Percentiles rank a stretch among this genome's conserved stretches.
phyloP scores from a whole-genome alignment of 1,140 invertebrate genomes.

The Watersipora subatra region DNA sequence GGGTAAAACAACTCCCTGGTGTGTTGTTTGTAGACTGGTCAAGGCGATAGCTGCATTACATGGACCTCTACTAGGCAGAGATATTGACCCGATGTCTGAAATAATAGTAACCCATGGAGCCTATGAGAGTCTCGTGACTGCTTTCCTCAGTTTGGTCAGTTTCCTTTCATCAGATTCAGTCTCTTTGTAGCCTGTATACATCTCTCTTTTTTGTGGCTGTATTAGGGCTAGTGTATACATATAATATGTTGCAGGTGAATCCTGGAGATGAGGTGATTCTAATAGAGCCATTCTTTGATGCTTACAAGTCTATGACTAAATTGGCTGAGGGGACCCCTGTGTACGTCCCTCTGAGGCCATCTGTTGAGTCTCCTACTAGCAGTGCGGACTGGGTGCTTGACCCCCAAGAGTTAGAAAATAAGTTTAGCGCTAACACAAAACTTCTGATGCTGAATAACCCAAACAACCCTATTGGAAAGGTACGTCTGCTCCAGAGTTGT shows the following conservation, averaged over 20 bases:
- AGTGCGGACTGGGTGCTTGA: conserved; percentile 66
- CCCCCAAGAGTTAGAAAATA: conserved; percentile 54
- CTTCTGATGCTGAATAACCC: conserved; percentile 84
- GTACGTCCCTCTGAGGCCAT: conserved; percentile 70
- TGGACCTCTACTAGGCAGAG: conserved; percentile 55
- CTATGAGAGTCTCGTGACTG: conserved; percentile 61
- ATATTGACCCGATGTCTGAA: conserved; percentile 67
- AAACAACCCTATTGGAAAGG: conserved; percentile 81
- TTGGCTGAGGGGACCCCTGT: conserved; percentile 70
- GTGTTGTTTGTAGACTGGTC: conserved; percentile 54
- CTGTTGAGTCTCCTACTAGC: not conserved
- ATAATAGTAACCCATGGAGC: conserved; percentile 81
- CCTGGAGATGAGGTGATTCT: conserved; percentile 79
- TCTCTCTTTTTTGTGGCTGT: too few species aligned
- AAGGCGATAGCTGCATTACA: conserved; percentile 72
- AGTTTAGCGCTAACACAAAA: conserved; percentile 78
- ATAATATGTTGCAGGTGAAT: conserved; percentile 32
- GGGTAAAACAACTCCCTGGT: too few species aligned
- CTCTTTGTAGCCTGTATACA: too few species aligned
- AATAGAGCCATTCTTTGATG: conserved; percentile 96
- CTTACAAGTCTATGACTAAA: conserved; percentile 85
- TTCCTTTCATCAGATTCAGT: too few species aligned
- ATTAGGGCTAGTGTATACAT: too few species aligned
- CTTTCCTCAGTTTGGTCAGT: too few species aligned
- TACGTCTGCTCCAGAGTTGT: too few species aligned